Evolutionary conservation across 2,113 vertebrate genomes (phyloP), one percentile per base, ranked within the genome.

Genomic region (Neolamprologus hecqui): DNA sequence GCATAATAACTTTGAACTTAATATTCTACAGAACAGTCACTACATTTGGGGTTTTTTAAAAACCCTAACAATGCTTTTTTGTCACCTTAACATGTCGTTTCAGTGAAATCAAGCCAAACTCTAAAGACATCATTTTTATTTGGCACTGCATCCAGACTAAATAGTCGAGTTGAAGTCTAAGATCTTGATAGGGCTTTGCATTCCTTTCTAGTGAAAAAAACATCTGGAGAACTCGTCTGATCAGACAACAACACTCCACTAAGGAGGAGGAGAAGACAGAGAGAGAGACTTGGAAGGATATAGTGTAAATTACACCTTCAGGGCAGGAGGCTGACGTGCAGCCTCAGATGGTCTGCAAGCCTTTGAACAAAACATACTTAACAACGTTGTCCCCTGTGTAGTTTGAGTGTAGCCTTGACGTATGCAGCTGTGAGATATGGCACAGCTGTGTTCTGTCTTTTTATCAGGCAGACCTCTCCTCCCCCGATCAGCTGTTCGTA

Each of bases 361-460:
- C 89, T 94, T 90, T 91, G 84, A 92, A 89, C 82, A 89, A 92
- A 92, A 83, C 84, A 90, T 77, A 90, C 68, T 92, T 83, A 92
- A 91, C 87, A 93, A 57, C 91, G 81, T 90, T 89, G 90, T 94
- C 91, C 92, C 91, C 14, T 81, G 88, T 90, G 88, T 58, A 81
- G 65, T 86, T 84, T 73, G 31, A 55, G 33, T 23, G 28, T 82
- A 47, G 21, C 19, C 42, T 57, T 53, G 58, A 12, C 28, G 6
- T 55, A 57, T 77, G 86, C 63, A 70, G 82, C 7, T 77, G 37
- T 19, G 42, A 82, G 87, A 92, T 83, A 15, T 4, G 9, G 80
- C 82, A 42, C 93, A 93, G 93, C 95, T 94, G 94, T 87, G 87
- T 79, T 86, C 55, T 83, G 77, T 82, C 60, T 15, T 81, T 89